These are phyloP conservation scores for Copsychus sechellarum DNA, from an alignment of 2,113 vertebrate species.

Conservation along the genomic window DNA sequence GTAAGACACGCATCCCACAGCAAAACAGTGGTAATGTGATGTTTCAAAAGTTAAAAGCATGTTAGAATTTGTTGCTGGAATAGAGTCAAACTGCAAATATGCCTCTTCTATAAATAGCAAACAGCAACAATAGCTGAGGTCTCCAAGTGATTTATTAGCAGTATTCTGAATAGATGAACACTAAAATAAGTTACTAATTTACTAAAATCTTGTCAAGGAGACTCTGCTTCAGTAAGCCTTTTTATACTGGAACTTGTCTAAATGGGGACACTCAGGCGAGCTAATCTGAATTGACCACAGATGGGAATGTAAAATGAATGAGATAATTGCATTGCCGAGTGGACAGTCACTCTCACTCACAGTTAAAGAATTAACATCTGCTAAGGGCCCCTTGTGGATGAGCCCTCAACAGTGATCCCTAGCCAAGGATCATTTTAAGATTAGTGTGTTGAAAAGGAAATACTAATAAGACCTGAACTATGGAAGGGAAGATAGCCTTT, in stretches of 20 bases:
- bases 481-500: background rate
- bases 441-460: background rate
- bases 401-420: background rate
- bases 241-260: slow-evolving; percentile 53
- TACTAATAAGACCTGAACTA: background rate
- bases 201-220: slow-evolving; percentile 57
- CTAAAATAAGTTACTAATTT: slow-evolving; percentile 53
- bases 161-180: slow-evolving; percentile 45
- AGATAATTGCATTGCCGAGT: slow-evolving; percentile 66
- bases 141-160: slow-evolving; percentile 59
- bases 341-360: slow-evolving; percentile 53
- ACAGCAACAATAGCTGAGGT: slow-evolving; percentile 29
- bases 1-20: background rate
- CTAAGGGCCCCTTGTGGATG: background rate
- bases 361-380: slow-evolving; percentile 54
- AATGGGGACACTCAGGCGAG: slow-evolving; percentile 65
- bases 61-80: slow-evolving; percentile 26
- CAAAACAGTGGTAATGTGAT: background rate
- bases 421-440: background rate
- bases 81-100: slow-evolving; percentile 9
- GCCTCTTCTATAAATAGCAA: slow-evolving; percentile 32
- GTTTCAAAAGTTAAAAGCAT: slow-evolving; percentile 1
- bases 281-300: slow-evolving; percentile 64
- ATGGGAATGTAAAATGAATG: slow-evolving; percentile 50
- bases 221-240: slow-evolving; percentile 59